Evolutionary conservation across 2,797 vertebrate species (phyloP).

Genomic region (Miopithecus talapoin): DNA sequence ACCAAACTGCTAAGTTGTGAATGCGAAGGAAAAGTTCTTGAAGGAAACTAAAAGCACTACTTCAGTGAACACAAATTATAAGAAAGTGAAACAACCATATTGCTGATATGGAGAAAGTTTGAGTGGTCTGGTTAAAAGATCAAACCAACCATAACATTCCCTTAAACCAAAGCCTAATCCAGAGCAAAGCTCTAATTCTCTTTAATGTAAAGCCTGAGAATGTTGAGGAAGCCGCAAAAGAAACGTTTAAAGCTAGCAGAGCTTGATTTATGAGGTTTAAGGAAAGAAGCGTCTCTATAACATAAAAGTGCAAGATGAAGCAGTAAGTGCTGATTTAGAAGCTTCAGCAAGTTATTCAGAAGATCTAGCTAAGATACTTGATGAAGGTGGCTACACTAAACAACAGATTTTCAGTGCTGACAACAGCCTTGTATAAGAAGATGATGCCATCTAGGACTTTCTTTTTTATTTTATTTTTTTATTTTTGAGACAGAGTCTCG

Average conservation of each 20-base stretch:
- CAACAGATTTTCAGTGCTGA: neutral
- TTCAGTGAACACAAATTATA: neutral
- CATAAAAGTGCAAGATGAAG: neutral
- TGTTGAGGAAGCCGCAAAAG: neutral
- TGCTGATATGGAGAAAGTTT: neutral
- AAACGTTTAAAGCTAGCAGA: neutral
- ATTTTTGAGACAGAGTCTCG: neutral
- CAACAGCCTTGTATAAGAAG: neutral
- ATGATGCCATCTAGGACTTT: neutral
- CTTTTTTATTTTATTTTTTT: neutral
- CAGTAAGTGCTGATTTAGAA: neutral
- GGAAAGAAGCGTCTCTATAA: neutral
- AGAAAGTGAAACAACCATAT: neutral
- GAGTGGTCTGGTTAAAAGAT: neutral
- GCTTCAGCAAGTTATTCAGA: neutral
- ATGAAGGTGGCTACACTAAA: neutral
- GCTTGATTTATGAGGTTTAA: neutral
- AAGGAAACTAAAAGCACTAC: neutral
- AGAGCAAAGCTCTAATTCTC: neutral
- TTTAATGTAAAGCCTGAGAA: neutral
- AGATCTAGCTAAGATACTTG: neutral
- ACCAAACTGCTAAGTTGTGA: neutral
- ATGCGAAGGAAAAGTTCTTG: neutral
- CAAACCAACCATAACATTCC: neutral
- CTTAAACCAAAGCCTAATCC: neutral